Base-by-base conservation (phyloP, 2,888 invertebrate species). In the Margaritifera margaritifera region DNA sequence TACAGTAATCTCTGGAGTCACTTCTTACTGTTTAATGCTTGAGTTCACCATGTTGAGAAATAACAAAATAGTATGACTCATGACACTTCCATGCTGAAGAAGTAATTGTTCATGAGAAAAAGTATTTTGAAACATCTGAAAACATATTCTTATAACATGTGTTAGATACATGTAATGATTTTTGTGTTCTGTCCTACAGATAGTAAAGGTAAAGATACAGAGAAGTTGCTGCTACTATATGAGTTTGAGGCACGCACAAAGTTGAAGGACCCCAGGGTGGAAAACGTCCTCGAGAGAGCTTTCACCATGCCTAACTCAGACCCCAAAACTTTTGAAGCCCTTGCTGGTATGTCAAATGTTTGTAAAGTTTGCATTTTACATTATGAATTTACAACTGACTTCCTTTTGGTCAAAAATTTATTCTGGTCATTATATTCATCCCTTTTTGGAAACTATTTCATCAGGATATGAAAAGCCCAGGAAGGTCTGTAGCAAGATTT, bases 171-270 rank as follows among this genome's bases (percentile, higher is more conserved):
- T 31, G 4, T 55, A 6, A 1, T 55, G 22, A 55, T 53, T 42
- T 24, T 62, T 55, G 27, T 53, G 20, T 20, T 18, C 51, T 57
- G 57, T n/a, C 0, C n/a, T 22, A 55, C 19, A 22, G 75, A 71
- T 42, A 22, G 31, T 20, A 75, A 73, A 58, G 42, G 52, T 19
- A 74, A 72, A 53, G 81, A 80, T 61, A 83, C 82, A 11, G 83
- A 85, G 11, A 79, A 80, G 6, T 72, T 88, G 51, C 61, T 88
- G 57, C 57, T 88, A 58, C 72, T 88, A 72, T 88, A 87, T 77
- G 87, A 88, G 69, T 88, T 88, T 84, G 88, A 88, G 72, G 86
- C 86, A 3, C 78, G 80, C 53, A 77, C 81, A 15, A 83, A 82
- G 51, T 78, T 88, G 11, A 78, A 79, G n/a, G 86, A 87, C 60